These are phyloP conservation scores for Xenus cinereus DNA, from an alignment of 2,113 vertebrate genomes.

Conservation along the genomic window DNA sequence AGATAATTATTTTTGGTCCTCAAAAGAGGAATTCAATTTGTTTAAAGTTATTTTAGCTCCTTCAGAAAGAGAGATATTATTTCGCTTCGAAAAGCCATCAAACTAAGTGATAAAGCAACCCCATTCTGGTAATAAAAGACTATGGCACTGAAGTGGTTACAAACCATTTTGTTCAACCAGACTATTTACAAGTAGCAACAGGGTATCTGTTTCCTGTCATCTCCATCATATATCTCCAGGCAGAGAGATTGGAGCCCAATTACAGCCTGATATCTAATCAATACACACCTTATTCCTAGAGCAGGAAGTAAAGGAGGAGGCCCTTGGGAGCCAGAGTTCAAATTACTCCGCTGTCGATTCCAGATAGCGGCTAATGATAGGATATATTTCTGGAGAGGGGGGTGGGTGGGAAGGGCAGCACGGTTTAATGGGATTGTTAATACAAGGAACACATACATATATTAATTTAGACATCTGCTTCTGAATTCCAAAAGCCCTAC, in stretches of 20 bases:
- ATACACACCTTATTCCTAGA: conserved; percentile 92
- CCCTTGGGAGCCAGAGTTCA: conserved; percentile 91
- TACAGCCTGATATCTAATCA: conserved; percentile 95
- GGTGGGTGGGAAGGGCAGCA: conserved; percentile 27
- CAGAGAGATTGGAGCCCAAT: conserved; percentile 91
- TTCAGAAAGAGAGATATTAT: neutral
- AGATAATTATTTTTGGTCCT: conserved; percentile 47
- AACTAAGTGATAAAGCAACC: neutral
- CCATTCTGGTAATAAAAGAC: conserved; percentile 6
- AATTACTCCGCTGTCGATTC: conserved; percentile 91
- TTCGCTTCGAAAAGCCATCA: neutral
- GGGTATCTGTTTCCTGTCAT: conserved; percentile 91
- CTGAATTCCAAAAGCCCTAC: conserved; percentile 5
- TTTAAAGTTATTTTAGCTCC: conserved; percentile 5
- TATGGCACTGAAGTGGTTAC: conserved; percentile 82
- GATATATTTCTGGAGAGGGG: conserved; percentile 74
- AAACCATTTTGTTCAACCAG: conserved; percentile 83
- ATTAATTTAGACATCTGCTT: conserved; percentile 64
- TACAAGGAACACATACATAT: conserved; percentile 47
- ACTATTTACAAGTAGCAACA: conserved; percentile 91
- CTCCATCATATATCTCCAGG: conserved; percentile 89
- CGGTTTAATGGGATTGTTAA: conserved; percentile 67
- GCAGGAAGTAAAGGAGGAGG: conserved; percentile 94
- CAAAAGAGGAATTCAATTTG: conserved; percentile 18
- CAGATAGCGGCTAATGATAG: conserved; percentile 92